Base-by-base conservation (phyloP, 2,113 vertebrate genomes). In the Microtus oregoni region DNA sequence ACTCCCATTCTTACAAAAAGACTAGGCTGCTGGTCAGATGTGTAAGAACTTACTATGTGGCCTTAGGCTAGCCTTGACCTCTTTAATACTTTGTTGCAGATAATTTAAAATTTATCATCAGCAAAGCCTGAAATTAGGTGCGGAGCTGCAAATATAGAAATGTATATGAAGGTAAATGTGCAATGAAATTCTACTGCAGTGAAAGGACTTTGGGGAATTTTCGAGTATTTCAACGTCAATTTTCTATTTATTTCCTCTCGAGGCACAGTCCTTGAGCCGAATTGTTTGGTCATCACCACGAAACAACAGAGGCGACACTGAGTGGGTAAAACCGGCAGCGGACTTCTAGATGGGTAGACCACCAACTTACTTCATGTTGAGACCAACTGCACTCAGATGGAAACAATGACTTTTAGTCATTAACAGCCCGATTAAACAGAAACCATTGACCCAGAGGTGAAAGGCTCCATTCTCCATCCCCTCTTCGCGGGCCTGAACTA, bases 361-460 rank as follows among this genome's bases (percentile, higher is more conserved):
- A 98, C 98, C 97, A 97, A 95, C 97, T 96, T 67, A 81, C 95
- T 97, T 94, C 92, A 96, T 83, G 38, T 90, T 61, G 96, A 95
- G 86, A 89, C 94, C 92, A 83, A 95, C 95, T 91, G 87, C 89
- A 88, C 91, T 97, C 98, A 98, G 83, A 97, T 97, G 97, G 97
- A 97, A 98, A 97, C 96, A 95, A 97, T 98, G 97, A 96, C 94
- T 70, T 63, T 86, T 77, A 94, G 93, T 89, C 93, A 96, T 97
- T 98, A 97, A 86, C 86, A 97, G 65, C 26, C 77, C 32, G 96
- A 77, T 81, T 97, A 95, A 96, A 97, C 95, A 97, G 97, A 97
- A 97, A 97, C n/a, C 47, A 92, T 58, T 14, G 38, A 94, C 72
- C 90, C 1, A 77, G 94, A 97, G 26, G 91, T 96, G 91, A 97